Conservation (phyloP, 2,113 vertebrate genomes). For the Carettochelys insculpta region DNA sequence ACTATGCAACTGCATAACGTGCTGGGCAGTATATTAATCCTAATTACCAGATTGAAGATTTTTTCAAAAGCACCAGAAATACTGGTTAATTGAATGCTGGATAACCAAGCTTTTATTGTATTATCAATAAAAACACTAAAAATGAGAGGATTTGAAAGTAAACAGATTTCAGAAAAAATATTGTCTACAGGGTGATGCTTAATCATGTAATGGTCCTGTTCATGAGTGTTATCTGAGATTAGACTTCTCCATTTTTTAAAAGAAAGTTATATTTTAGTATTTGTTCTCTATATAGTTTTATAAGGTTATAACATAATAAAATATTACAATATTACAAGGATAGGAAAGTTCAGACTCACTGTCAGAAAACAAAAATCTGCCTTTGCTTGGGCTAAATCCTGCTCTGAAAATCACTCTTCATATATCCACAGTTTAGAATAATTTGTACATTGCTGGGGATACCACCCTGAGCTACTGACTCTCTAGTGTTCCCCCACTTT, state of each 20-base stretch:
- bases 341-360: neutral
- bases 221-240: conserved; percentile 22
- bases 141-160: conserved; percentile 18
- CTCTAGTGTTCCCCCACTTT: neutral
- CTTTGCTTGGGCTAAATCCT: neutral
- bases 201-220: conserved; percentile 46
- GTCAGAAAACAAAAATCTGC: neutral
- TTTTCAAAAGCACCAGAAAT: no score
- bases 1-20: no score
- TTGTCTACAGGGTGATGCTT: conserved; percentile 39
- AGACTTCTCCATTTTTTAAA: conserved; percentile 36
- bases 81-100: no score
- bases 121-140: conserved; percentile 18
- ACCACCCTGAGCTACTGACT: neutral
- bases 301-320: neutral
- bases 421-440: neutral
- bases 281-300: neutral
- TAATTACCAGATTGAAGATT: no score
- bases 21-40: no score
- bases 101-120: no score
- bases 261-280: neutral
- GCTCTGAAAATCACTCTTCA: neutral
- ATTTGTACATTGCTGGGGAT: conserved; percentile 11
- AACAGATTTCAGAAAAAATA: conserved; percentile 25
- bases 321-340: neutral